Percentiles rank a stretch among this genome's conserved stretches.
Conservation (phyloP, 2,888 invertebrate species). For the Andrena marginata region DNA sequence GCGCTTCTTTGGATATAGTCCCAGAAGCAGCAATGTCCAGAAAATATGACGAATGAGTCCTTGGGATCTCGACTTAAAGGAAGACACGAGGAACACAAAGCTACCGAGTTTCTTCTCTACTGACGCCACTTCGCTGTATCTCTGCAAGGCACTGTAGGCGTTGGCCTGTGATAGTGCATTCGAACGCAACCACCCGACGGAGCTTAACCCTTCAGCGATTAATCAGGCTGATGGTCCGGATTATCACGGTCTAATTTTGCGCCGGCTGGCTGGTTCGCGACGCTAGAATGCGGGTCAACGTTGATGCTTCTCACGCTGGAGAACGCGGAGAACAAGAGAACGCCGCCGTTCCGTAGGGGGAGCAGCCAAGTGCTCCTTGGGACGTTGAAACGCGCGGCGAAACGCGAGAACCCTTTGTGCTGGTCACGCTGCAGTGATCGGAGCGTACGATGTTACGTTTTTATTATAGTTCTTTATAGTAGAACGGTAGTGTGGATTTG, state of each 20-base stretch:
- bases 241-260: constrained; percentile 64
- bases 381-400: constrained; percentile 39
- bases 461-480: constrained; percentile 10
- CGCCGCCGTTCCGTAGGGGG: constrained; percentile 36
- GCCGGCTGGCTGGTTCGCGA: constrained; percentile 40
- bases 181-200: constrained; percentile 1
- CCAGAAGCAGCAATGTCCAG: no score
- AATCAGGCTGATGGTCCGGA: constrained; percentile 46
- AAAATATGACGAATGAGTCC: no score
- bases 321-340: constrained; percentile 36
- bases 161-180: background rate
- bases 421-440: constrained; percentile 1
- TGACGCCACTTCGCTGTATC: no score
- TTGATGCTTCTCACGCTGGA: constrained; percentile 5
- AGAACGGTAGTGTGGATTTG: background rate
- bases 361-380: constrained; percentile 35
- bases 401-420: constrained; percentile 39
- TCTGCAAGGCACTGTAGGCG: background rate
- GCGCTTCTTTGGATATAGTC: no score
- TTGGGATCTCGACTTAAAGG: no score
- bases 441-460: background rate
- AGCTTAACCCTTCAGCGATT: constrained; percentile 29
- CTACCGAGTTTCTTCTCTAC: no score
- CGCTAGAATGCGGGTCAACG: constrained; percentile 25
- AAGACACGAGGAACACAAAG: no score